Base-by-base conservation (phyloP, 1,140 invertebrate genomes). In the Psilanteris sp. region DNA sequence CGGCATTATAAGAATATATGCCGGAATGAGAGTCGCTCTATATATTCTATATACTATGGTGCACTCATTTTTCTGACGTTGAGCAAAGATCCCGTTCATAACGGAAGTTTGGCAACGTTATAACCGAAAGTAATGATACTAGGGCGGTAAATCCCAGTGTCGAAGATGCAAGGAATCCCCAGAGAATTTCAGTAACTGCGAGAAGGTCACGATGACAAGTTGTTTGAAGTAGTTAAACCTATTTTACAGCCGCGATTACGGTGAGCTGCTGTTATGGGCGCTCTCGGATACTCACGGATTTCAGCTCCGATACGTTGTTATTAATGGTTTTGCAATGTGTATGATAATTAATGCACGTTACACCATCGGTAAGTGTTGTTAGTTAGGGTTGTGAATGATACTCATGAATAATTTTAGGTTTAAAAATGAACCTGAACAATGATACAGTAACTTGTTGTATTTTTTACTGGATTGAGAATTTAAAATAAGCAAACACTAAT, bases 141-240 rank as follows among this genome's bases (percentile, higher is more conserved):
- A 20, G 4, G 27, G 20, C 15, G 14, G 37, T 55, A 59, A 70
- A 61, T 70, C 36, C 54, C 2, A 20, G 11, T 31, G 54, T 59
- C 66, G 66, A 70, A 70, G 66, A 70, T 24, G 26, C 46, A 39
- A 32, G 46, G 22, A 54, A 36, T 54, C 54, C 54, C 46, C 6
- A 14, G 55, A 44, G 67, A 54, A 50, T 61, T 71, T 39, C 29
- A 29, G 37, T 27, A 61, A 71, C 37, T 68, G 32, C 34, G 32
- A 34, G 50, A 68, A 68, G 66, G 66, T 71, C 66, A 54, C 66
- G 54, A 59, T 70, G 66, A 59, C 66, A 70, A 70, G 66, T 70
- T 70, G 66, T 70, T 37, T 18, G 22, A 59, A 70, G 54, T 52
- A 70, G 66, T 71, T 71, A 71, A 71, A 61, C 55, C 67, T 61